phyloP scores from a whole-genome alignment of 2,888 invertebrate genomes.

The Acanthopleura granulata region DNA sequence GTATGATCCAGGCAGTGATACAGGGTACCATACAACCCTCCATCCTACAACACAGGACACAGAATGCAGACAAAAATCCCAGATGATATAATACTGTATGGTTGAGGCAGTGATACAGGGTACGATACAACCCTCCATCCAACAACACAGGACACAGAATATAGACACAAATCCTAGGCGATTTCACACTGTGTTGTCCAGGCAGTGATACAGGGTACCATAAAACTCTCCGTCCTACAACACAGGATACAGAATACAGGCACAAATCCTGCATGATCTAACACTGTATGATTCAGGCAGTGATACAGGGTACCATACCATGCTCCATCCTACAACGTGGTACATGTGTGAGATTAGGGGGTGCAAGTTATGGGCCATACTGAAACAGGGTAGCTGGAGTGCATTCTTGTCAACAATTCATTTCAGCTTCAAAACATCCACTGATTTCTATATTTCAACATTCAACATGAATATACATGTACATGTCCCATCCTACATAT shows the following conservation, averaged over 20 bases:
- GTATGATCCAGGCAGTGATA: constrained; percentile 62
- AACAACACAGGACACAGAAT: neutral
- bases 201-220: constrained; percentile 61
- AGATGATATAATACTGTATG: neutral
- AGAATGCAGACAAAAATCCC: too few species aligned
- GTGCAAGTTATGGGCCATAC: too few species aligned
- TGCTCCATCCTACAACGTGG: neutral
- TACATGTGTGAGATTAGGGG: too few species aligned
- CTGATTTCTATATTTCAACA: too few species aligned
- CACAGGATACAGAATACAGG: neutral
- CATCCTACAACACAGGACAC: constrained; percentile 46
- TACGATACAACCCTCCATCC: neutral
- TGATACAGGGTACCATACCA: constrained; percentile 9
- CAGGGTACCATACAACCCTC: constrained; percentile 64
- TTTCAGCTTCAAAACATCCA: too few species aligned
- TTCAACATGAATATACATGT: too few species aligned
- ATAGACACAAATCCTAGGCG: constrained; percentile 10
- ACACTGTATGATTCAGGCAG: constrained; percentile 11
- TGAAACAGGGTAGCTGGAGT: too few species aligned
- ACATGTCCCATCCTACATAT: too few species aligned
- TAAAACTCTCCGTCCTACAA: constrained; percentile 65
- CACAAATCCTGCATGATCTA: constrained; percentile 27
- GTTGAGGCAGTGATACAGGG: constrained; percentile 15
- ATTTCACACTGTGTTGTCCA: constrained; percentile 59
- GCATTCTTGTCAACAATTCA: too few species aligned